Conservation (phyloP, 2,797 vertebrate species). For the Pangasius krempfi region DNA sequence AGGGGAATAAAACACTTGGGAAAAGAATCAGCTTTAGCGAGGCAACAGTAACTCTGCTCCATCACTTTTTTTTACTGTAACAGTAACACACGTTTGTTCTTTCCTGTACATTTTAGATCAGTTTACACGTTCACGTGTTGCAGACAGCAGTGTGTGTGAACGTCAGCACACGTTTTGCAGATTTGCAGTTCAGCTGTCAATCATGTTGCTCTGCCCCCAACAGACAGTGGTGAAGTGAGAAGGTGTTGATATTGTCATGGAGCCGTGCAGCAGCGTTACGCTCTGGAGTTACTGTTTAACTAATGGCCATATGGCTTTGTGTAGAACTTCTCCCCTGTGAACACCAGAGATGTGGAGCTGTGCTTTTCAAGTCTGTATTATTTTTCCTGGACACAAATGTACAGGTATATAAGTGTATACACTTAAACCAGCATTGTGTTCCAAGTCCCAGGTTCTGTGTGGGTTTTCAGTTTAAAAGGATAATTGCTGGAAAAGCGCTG, state of each 20-base stretch:
- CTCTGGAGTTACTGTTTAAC: neutral
- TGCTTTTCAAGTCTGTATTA: neutral
- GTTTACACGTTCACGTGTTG: neutral
- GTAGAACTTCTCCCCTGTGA: neutral
- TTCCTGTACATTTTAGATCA: neutral
- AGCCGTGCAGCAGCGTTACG: neutral
- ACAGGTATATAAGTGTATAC: neutral
- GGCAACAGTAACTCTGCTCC: neutral
- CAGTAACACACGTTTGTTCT: neutral
- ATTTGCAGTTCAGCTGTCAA: conserved; percentile 1
- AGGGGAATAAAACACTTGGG: neutral
- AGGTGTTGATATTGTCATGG: conserved; percentile 6
- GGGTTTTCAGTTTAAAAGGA: neutral
- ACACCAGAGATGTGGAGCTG: neutral
- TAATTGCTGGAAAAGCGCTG: neutral
- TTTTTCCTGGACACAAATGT: neutral
- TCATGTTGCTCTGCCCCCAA: neutral
- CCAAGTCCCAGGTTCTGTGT: neutral
- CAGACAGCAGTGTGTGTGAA: neutral
- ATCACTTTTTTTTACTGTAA: neutral
- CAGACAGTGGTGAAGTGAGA: neutral
- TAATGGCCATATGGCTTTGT: conserved; percentile 1
- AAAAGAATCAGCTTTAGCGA: neutral
- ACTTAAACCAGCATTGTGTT: too few relatives aligned
- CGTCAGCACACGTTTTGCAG: neutral